phyloP scores from a whole-genome alignment of 2,888 invertebrate species.

The Lymantria monacha region DNA sequence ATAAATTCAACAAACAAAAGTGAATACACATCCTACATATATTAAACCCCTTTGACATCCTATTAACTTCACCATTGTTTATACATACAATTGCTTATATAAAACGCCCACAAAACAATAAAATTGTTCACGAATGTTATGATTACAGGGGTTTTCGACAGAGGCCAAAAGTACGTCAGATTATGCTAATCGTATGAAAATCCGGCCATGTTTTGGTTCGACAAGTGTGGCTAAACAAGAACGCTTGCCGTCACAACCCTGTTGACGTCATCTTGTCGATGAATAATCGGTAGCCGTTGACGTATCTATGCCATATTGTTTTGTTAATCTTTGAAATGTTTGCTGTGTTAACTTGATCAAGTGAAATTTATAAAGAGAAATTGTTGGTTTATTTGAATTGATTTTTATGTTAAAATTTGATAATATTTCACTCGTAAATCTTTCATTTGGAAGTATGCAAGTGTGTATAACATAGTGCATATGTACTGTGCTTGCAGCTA shows the following conservation, averaged over 20 bases:
- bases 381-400: neutral
- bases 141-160: conserved; percentile 35
- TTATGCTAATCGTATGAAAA: conserved; percentile 71
- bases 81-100: conserved; percentile 1
- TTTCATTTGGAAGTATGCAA: too few species aligned
- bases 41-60: conserved; percentile 31
- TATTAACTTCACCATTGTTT: conserved; percentile 33
- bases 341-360: neutral
- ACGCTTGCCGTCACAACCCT: conserved; percentile 33
- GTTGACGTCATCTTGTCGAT: conserved; percentile 45
- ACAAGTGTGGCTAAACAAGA: conserved; percentile 45
- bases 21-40: conserved; percentile 20
- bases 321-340: conserved; percentile 5
- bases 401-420: too few species aligned
- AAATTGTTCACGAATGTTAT: conserved; percentile 36
- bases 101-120: conserved; percentile 33
- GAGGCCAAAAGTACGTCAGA: conserved; percentile 33
- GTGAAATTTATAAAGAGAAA: neutral
- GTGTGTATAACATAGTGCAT: too few species aligned
- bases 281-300: conserved; percentile 42
- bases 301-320: conserved; percentile 17
- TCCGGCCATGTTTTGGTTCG: conserved; percentile 41
- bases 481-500: too few species aligned
- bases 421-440: too few species aligned
- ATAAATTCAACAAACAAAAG: conserved; percentile 24